Conservation (phyloP, 2,797 vertebrate genomes). For the Clarias laeviceps region DNA sequence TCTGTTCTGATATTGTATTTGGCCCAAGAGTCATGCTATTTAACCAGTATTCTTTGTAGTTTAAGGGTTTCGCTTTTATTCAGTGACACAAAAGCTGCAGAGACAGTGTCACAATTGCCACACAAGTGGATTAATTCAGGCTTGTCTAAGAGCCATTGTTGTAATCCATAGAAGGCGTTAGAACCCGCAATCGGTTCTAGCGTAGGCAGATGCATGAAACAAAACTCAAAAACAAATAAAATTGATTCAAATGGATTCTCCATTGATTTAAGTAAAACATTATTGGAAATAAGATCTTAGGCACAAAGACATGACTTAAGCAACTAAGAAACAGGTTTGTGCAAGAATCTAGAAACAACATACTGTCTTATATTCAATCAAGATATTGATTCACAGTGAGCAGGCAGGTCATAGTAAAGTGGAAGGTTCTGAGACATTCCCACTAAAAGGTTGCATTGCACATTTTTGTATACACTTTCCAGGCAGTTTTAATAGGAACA, state of each 20-base stretch:
- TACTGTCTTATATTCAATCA: background rate
- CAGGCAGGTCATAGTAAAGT: background rate
- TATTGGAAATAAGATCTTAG: background rate
- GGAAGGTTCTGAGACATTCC: background rate
- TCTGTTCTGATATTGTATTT: background rate
- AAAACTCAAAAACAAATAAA: background rate
- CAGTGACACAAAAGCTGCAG: background rate
- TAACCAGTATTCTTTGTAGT: background rate
- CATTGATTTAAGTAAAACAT: background rate
- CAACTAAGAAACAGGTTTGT: background rate
- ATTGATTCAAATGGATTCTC: background rate
- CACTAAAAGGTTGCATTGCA: background rate
- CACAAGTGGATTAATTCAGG: background rate
- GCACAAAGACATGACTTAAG: background rate
- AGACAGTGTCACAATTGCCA: background rate
- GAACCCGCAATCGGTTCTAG: background rate
- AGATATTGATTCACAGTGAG: background rate
- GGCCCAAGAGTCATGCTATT: background rate
- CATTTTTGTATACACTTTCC: background rate
- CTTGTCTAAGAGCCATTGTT: background rate
- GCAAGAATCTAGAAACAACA: background rate
- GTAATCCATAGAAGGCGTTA: background rate
- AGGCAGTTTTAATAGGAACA: background rate
- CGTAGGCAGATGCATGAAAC: background rate
- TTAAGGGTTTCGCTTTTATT: conserved; percentile 7